Evolutionary conservation across 2,888 invertebrate species (phyloP).

Genomic region (Salticus scenicus): DNA sequence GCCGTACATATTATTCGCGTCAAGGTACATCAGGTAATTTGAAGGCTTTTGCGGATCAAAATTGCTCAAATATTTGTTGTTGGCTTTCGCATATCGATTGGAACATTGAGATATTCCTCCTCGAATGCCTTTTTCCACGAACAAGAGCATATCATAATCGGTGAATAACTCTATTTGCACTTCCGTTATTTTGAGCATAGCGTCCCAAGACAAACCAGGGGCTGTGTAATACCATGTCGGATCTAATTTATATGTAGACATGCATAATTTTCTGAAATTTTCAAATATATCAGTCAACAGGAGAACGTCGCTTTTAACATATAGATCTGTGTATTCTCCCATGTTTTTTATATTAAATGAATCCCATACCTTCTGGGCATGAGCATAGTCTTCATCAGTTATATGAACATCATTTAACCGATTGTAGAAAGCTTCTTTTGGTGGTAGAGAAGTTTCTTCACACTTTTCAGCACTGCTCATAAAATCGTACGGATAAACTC

Average conservation of each 20-base stretch:
- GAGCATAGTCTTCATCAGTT: no score
- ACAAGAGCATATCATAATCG: slow-evolving; percentile 73
- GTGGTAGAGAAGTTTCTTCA: no score
- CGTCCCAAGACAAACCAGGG: slow-evolving; percentile 74
- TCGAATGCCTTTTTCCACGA: slow-evolving; percentile 71
- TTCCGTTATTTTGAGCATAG: slow-evolving; percentile 73
- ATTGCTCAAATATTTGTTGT: slow-evolving; percentile 40
- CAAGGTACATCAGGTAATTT: slow-evolving; percentile 41
- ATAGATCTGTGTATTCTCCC: no score
- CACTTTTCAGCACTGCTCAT: no score
- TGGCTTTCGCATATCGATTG: slow-evolving; percentile 38
- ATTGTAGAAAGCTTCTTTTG: no score
- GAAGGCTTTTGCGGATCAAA: neutral
- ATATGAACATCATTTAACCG: no score
- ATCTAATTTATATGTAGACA: slow-evolving; percentile 73
- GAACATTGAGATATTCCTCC: slow-evolving; percentile 55
- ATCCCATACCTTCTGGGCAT: no score
- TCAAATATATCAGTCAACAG: no score
- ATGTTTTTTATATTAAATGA: no score
- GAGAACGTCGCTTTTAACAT: no score
- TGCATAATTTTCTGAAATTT: slow-evolving; percentile 54
- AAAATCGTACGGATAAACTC: no score
- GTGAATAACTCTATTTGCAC: slow-evolving; percentile 72
- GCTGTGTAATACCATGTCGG: slow-evolving; percentile 71
- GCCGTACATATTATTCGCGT: slow-evolving; percentile 71